Conservation (phyloP, 2,888 invertebrate species). For the Sesamia inferens region DNA sequence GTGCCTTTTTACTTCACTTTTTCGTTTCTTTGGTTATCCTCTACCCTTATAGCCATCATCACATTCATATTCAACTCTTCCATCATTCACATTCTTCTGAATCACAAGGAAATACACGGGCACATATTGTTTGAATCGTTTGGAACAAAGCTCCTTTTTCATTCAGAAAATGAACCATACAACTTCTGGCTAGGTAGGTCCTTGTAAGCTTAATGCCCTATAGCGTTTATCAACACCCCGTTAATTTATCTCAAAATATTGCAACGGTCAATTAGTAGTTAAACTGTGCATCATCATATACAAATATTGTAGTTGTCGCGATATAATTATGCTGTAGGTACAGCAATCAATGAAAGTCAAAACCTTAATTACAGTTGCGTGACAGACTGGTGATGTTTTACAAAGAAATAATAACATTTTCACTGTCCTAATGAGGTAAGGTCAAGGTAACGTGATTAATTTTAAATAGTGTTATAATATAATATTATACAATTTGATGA, state of each 20-base stretch:
- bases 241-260: conserved; percentile 18
- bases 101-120: neutral
- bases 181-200: neutral
- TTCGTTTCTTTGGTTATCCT: neutral
- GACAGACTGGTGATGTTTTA: conserved; percentile 16
- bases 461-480: conserved; percentile 27
- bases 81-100: neutral
- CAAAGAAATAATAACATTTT: conserved; percentile 14
- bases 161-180: neutral
- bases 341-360: conserved; percentile 28
- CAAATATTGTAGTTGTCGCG: conserved; percentile 31
- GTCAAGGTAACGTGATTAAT: conserved; percentile 46
- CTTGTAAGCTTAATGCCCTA: too few relatives aligned
- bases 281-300: conserved; percentile 30
- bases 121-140: neutral
- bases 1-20: neutral
- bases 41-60: neutral
- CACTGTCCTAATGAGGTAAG: conserved; percentile 17
- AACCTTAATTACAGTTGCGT: conserved; percentile 39
- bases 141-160: neutral
- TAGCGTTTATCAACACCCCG: neutral
- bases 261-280: conserved; percentile 19
- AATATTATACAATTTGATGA: conserved; percentile 15
- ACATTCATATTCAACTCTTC: conserved; percentile 6
- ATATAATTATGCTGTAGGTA: conserved; percentile 27